Conservation (phyloP, 2,888 invertebrate species). For the Platerodrilus igneus region DNA sequence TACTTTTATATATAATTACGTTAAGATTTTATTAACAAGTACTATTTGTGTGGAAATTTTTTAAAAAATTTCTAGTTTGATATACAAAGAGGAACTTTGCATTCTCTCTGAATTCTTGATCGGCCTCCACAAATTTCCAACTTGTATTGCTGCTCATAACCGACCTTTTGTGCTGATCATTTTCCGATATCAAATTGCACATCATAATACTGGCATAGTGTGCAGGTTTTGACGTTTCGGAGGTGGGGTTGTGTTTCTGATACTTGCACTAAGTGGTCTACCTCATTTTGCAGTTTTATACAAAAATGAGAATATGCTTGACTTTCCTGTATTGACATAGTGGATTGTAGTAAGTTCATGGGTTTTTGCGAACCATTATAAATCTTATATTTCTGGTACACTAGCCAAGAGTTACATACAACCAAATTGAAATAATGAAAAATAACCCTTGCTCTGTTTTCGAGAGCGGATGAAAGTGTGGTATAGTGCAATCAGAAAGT, state of each 20-base stretch:
- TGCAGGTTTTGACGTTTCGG: not conserved
- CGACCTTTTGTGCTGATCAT: conserved; percentile 7
- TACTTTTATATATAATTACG: too few species aligned
- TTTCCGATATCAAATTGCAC: conserved; percentile 6
- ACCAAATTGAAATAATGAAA: conserved; percentile 10
- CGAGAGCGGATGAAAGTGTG: too few species aligned
- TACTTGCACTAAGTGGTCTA: not conserved
- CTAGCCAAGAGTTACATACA: conserved; percentile 7
- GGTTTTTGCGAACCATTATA: not conserved
- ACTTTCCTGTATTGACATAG: not conserved
- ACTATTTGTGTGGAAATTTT: too few species aligned
- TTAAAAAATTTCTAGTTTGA: too few species aligned
- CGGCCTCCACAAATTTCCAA: conserved; percentile 9
- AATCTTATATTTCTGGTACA: not conserved
- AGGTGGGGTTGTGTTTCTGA: not conserved
- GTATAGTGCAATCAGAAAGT: too few species aligned
- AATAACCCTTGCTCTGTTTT: conserved; percentile 9
- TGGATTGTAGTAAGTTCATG: conserved; percentile 5
- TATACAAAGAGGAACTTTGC: too few species aligned
- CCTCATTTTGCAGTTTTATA: not conserved
- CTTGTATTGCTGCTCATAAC: conserved; percentile 13
- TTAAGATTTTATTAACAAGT: too few species aligned
- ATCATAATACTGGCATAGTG: conserved; percentile 4
- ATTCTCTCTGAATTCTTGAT: too few species aligned
- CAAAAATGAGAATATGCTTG: not conserved